Evolutionary conservation across 2,113 vertebrate genomes (phyloP), one percentile per base, ranked within the genome.

Genomic region (Dermatemys mawii): DNA sequence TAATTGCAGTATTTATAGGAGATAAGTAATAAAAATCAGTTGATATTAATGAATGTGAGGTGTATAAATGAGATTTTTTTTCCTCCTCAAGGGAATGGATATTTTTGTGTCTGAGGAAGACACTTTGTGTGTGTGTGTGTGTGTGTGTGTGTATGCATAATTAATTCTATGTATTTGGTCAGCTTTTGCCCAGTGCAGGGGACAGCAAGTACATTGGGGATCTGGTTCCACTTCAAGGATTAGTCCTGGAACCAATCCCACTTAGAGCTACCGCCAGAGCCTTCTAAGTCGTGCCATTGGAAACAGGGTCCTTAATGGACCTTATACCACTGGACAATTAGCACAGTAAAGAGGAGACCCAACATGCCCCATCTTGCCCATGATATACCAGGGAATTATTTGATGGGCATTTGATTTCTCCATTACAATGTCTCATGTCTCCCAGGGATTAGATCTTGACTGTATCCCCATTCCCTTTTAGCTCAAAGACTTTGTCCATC

Each of bases 1-100:
- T 63, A 95, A 90, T 97, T 92, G 86, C 8, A 14, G 48, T 92
- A 41, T 89, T 93, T 91, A 81, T 89, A 91, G 38, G 11, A 91
- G 2, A 3, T 55, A 38, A 93, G 29, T 35, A 84, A 44, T 94
- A 93, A 84, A 29, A 81, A 92, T 32, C 26, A 76, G 26, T 81
- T 92, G 79, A 38, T 91, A 12, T 89, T 78, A 70, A 73, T 78
- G 87, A 55, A 0, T 10, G 1, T 73, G 16, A 16, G 89, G 49
- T 12, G 81, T 13, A n/a, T 81, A 50, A 83, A 14, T 4, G 11
- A 82, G 19, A 6, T 38, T n/a, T 81, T 80, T 57, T 63, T 44
- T 2, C 27, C 75, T 70, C 16, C 9, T 51, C 38, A 16, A 70
- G 91, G 32, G 1, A 49, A 53, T 6, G 5, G 6, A 63, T 44